phyloP scores from a whole-genome alignment of 2,888 invertebrate genomes.

The Macroteleia sp. region DNA sequence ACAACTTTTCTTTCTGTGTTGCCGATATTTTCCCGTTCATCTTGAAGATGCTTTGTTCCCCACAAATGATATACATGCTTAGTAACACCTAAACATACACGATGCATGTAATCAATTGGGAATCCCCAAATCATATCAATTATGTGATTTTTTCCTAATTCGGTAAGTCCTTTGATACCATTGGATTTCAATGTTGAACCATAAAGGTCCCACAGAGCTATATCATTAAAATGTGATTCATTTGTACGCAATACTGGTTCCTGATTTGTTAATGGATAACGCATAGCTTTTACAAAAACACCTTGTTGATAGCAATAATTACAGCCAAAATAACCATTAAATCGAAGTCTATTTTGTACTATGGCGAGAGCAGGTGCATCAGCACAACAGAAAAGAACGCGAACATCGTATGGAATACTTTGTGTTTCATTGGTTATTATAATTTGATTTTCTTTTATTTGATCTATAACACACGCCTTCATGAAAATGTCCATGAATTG shows the following conservation, averaged over 20 bases:
- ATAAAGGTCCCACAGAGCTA: background rate
- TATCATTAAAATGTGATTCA: constrained; percentile 17
- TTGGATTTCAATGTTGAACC: background rate
- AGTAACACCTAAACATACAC: constrained; percentile 14
- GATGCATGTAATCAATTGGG: constrained; percentile 41
- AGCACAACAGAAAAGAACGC: constrained; percentile 16
- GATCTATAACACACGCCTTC: constrained; percentile 30
- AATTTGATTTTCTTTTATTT: too few species aligned
- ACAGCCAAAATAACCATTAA: constrained; percentile 18
- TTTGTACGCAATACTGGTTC: constrained; percentile 25
- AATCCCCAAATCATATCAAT: constrained; percentile 52
- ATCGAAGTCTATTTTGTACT: constrained; percentile 31
- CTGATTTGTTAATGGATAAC: constrained; percentile 13
- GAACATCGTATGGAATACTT: constrained; percentile 6
- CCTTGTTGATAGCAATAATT: constrained; percentile 32
- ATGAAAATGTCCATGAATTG: constrained; percentile 23
- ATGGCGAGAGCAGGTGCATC: constrained; percentile 22
- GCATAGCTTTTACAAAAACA: background rate
- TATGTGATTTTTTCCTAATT: background rate
- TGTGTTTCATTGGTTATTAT: too few species aligned
- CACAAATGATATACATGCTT: constrained; percentile 24
- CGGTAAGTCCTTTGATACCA: constrained; percentile 42
- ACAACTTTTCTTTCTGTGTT: too few species aligned
- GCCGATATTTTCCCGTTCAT: too few species aligned
- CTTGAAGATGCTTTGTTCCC: too few species aligned